phyloP scores from a whole-genome alignment of 2,113 vertebrate genomes.

The Hydrolagus affinis region DNA sequence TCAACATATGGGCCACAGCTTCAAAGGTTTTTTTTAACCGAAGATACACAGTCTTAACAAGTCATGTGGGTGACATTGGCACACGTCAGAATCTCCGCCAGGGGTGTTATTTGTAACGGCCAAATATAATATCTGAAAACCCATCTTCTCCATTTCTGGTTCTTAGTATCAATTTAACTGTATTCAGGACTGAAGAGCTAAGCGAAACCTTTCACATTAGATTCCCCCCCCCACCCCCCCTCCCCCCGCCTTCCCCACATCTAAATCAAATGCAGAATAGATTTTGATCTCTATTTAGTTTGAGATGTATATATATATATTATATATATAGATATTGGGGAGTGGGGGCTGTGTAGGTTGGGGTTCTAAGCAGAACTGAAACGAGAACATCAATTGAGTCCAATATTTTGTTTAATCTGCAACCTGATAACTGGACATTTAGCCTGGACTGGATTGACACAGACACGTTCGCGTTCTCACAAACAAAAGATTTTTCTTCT shows the following conservation, averaged over 20 bases:
- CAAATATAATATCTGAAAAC: conserved; percentile 16
- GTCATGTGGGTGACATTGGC: conserved; percentile 39
- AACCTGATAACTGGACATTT: neutral
- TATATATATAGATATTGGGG: neutral
- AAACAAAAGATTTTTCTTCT: neutral
- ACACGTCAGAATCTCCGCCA: conserved; percentile 33
- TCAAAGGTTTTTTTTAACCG: conserved; percentile 41
- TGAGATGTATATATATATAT: neutral
- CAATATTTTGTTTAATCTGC: neutral
- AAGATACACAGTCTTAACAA: conserved; percentile 43
- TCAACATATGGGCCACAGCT: conserved; percentile 41
- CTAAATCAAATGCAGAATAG: neutral
- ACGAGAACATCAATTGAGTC: neutral
- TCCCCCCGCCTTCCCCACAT: neutral
- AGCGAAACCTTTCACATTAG: neutral
- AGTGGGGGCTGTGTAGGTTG: neutral
- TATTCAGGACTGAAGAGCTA: neutral
- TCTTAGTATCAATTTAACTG: conserved; percentile 37
- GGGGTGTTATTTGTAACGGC: neutral
- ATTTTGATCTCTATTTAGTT: neutral
- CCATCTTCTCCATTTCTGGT: conserved; percentile 33
- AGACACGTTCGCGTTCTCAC: neutral
- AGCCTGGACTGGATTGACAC: neutral
- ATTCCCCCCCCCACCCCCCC: neutral
- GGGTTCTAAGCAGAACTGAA: neutral